Percentiles rank a stretch among this genome's conserved stretches.
These are phyloP conservation scores for Setophaga coronata DNA, from an alignment of 2,113 vertebrate genomes.

Conservation along the genomic window DNA sequence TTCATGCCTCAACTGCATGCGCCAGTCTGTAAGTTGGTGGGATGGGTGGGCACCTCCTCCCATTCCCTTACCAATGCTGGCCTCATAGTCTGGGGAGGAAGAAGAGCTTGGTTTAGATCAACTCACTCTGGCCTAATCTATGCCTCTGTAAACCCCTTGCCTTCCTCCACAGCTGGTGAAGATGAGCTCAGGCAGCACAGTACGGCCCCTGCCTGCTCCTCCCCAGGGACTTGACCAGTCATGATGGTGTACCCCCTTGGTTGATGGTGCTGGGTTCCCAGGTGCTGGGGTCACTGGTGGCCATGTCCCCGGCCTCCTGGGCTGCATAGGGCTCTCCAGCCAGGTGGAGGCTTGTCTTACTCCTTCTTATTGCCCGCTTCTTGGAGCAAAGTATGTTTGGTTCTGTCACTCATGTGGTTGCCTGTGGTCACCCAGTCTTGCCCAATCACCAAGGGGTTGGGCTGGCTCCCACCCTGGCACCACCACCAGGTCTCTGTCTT, in stretches of 20 bases:
- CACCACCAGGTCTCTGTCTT: not conserved
- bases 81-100: not conserved
- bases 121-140: constrained; percentile 20
- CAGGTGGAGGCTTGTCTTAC: not conserved
- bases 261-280: not conserved
- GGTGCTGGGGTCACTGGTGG: not conserved
- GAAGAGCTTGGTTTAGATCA: not conserved
- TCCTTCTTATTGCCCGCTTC: not conserved
- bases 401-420: not conserved
- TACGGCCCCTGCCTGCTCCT: not conserved
- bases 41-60: not conserved
- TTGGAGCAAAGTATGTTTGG: not conserved
- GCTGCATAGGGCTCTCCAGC: not conserved
- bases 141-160: not conserved
- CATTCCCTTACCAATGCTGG: not conserved
- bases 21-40: constrained; percentile 91
- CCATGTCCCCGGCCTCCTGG: rapidly evolving
- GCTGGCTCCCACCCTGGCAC: not conserved
- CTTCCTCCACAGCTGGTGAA: not conserved
- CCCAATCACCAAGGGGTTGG: not conserved
- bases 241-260: not conserved
- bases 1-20: constrained; percentile 76
- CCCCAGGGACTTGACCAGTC: not conserved
- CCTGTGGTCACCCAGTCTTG: not conserved
- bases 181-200: not conserved